Conservation (phyloP, 1,140 invertebrate species). For the Drosophila cardini region DNA sequence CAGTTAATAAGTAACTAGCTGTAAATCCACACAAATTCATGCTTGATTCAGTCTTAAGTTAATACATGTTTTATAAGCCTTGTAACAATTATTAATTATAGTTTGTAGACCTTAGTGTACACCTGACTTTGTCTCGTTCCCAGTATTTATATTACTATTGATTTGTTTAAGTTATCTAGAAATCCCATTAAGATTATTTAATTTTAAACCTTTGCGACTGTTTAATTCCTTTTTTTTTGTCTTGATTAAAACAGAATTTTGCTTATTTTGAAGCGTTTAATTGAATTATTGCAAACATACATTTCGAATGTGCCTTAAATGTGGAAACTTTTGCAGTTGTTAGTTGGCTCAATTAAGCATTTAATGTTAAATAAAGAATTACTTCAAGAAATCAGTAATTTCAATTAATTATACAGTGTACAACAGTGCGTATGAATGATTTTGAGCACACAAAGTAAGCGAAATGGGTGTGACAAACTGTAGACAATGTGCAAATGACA, state of each 20-base stretch:
- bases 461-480: background rate
- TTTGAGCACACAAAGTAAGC: background rate
- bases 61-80: conserved; percentile 10
- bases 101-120: background rate
- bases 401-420: conserved; percentile 3
- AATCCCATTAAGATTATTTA: conserved; percentile 40
- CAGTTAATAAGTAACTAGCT: conserved; percentile 16
- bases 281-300: conserved; percentile 11
- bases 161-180: conserved; percentile 12
- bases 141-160: conserved; percentile 34
- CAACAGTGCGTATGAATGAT: conserved; percentile 13
- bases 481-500: conserved; percentile 11
- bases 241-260: conserved; percentile 37
- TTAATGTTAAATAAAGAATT: conserved; percentile 31
- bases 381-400: conserved; percentile 24
- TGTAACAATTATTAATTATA: conserved; percentile 36
- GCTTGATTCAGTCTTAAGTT: conserved; percentile 22
- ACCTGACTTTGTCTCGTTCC: conserved; percentile 19
- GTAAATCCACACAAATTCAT: background rate
- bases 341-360: conserved; percentile 16
- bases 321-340: conserved; percentile 4
- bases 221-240: conserved; percentile 26
- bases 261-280: conserved; percentile 1
- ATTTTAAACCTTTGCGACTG: conserved; percentile 20
- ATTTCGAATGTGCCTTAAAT: conserved; percentile 40